These are phyloP conservation scores for Campylomormyrus numenius DNA, from an alignment of 2,113 vertebrate genomes.

Conservation along the genomic window DNA sequence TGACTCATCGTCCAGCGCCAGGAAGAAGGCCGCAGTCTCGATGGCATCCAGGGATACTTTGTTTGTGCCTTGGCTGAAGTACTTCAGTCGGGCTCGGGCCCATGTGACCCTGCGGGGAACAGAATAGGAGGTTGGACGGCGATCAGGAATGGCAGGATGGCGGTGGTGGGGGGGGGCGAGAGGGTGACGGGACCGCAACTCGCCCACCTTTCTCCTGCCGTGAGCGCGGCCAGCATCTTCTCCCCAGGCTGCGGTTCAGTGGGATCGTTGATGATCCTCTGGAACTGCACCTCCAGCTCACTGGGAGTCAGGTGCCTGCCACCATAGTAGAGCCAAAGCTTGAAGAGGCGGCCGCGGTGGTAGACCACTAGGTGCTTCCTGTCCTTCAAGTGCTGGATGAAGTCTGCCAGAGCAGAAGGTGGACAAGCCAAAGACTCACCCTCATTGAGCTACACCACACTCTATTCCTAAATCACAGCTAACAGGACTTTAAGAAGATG, in stretches of 20 bases:
- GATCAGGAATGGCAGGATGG: neutral
- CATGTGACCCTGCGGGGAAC: constrained; percentile 66
- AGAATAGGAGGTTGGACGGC: neutral
- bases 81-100: constrained; percentile 72
- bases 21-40: constrained; percentile 81
- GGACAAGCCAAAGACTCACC: neutral
- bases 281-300: constrained; percentile 83
- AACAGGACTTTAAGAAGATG: neutral
- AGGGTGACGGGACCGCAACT: neutral
- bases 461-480: neutral
- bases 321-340: constrained; percentile 78
- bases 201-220: constrained; percentile 74
- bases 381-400: constrained; percentile 74
- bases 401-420: constrained; percentile 52
- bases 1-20: constrained; percentile 74
- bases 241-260: constrained; percentile 74
- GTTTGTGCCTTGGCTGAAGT: constrained; percentile 74
- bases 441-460: neutral
- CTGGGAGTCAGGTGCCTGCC: constrained; percentile 70
- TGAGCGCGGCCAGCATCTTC: constrained; percentile 73
- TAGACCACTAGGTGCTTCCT: constrained; percentile 82
- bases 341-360: constrained; percentile 81
- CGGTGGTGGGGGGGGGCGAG: neutral
- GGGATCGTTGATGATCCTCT: constrained; percentile 77
- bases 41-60: constrained; percentile 69